Base-by-base conservation (phyloP, 2,888 invertebrate genomes). In the Spodoptera littoralis region DNA sequence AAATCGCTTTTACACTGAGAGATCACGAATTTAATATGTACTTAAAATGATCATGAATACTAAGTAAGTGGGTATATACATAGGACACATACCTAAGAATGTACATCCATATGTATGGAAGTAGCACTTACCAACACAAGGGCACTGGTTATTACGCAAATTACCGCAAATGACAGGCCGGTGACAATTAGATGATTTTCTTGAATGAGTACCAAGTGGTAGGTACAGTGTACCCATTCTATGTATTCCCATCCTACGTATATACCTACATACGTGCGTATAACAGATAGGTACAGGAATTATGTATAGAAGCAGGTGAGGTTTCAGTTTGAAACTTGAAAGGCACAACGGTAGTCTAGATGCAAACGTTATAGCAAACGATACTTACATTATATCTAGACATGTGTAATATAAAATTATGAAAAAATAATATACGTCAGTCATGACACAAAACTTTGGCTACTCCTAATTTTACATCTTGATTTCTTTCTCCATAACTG, bases 121-220 rank as follows among this genome's bases (percentile, higher is more conserved):
- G 76, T 75, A 77, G 79, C 78, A 76, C 71, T 82, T 82, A 82
- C 75, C 71, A 75, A 65, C 77, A 79, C 90, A 88, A 88, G 88
- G 86, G 87, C 87, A 85, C 76, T 76, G 73, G 83, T 84, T 81
- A 88, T 89, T 90, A 90, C 86, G 88, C 91, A 91, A 91, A 92
- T 90, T 83, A 83, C 86, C 60, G 68, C 83, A 86, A 91, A 92
- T 90, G 80, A 88, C 80, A 88, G 84, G 76, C 83, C 80, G 79
- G 81, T 82, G 84, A 87, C 90, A 91, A 89, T 90, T 90, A 90
- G 85, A 89, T 84, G 86, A 87, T 86, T 84, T 84, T 84, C 84
- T 85, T 83, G 85, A 86, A 88, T 88, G 84, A 85, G 83, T 86
- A 80, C 76, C 81, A 88, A 87, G 85, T 84, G 85, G 70, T 73